Base-by-base conservation (phyloP, 2,797 vertebrate species). In the Pseudomugil tenellus region DNA sequence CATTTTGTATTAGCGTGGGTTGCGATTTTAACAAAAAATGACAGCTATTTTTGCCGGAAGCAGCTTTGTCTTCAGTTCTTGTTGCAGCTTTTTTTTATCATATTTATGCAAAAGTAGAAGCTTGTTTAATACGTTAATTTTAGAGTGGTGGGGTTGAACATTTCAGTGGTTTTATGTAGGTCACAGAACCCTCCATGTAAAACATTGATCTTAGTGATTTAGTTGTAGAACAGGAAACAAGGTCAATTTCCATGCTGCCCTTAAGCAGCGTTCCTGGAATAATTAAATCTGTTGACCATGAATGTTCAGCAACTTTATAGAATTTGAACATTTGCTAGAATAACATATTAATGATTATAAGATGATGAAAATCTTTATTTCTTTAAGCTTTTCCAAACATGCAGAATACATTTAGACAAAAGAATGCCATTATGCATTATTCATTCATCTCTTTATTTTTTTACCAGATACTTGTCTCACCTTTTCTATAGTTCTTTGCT, bases 201-300 rank as follows among this genome's bases (percentile, higher is more conserved):
- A 69, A 58, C 82, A 93, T 93, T 83, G 91, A 94, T 93, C 83
- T 68, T 34, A 59, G 68, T 63, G 70, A 70, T 82, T 68, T 75
- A 61, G 67, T 70, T 80, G 77, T 67, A 59, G 62, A 34, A 43
- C 63, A 69, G 63, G 41, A 86, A 93, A 92, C 64, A 78, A 76
- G 90, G 91, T 92, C 92, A 92, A 58, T 81, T 80, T 76, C 57
- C 65, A 49, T 46, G 70, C 56, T 75, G 76, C 70, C 84, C 70
- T 59, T 29, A 64, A 92, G 77, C 83, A 73, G 46, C 41, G 31
- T 87, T 75, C 63, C 29, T 54, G 61, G 23, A 21, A 31, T 65
- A 81, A 84, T 80, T 83, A 60, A 79, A 84, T 65, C 49, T 51
- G 46, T 26, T 48, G 29, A 21, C 19, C 14, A 10, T 16, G 41